These are phyloP conservation scores for Nomada lathburiana DNA, from an alignment of 2,888 invertebrate species.

Conservation along the genomic window DNA sequence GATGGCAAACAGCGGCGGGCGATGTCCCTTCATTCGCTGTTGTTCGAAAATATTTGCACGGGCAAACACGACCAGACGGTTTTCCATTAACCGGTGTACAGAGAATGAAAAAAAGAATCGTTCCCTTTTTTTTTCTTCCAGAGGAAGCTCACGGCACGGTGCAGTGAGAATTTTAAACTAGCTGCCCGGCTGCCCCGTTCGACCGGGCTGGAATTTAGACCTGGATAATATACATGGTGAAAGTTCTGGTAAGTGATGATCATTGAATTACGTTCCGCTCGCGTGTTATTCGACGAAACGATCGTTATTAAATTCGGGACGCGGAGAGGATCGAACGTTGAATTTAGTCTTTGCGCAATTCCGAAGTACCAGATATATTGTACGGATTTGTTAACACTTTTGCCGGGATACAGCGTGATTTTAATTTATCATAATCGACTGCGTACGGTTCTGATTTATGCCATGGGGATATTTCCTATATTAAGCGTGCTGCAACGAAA, in stretches of 20 bases:
- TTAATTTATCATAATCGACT: too few species aligned
- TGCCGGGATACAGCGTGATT: too few species aligned
- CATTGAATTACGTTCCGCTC: not conserved
- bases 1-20: constrained; percentile 27
- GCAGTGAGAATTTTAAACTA: constrained; percentile 46
- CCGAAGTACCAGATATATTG: too few species aligned
- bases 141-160: constrained; percentile 31
- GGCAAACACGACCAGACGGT: constrained; percentile 41
- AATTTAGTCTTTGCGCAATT: too few species aligned
- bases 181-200: constrained; percentile 37
- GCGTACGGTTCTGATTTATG: too few species aligned
- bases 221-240: constrained; percentile 57
- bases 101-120: not conserved
- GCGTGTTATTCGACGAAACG: too few species aligned
- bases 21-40: constrained; percentile 31
- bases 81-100: constrained; percentile 45
- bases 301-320: too few species aligned
- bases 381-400: too few species aligned
- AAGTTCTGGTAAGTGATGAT: constrained; percentile 55
- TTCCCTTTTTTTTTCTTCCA: constrained; percentile 10
- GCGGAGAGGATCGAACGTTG: too few species aligned
- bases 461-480: too few species aligned
- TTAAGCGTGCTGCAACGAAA: too few species aligned
- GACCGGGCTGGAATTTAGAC: constrained; percentile 44
- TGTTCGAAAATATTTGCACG: constrained; percentile 53